A percentile compares a stretch with the other conserved stretches of the same genome.
Conservation (phyloP, 1,140 invertebrate species). For the Hyphantria cunea region DNA sequence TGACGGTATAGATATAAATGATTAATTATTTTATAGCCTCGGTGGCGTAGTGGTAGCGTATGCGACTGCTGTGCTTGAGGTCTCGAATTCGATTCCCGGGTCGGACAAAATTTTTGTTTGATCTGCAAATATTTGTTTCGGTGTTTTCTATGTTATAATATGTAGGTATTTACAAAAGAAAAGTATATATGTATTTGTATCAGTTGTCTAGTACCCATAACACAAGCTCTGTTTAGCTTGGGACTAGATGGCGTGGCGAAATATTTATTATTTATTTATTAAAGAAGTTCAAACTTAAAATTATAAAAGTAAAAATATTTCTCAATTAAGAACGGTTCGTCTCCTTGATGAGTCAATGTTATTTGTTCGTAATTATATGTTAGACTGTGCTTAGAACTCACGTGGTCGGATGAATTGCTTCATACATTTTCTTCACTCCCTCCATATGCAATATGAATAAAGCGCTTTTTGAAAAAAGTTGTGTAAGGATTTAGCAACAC, state of each 20-base stretch:
- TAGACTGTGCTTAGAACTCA: not conserved
- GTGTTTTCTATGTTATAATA: too few relatives aligned
- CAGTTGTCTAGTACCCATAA: too few relatives aligned
- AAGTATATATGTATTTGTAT: too few relatives aligned
- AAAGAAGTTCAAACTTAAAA: not conserved
- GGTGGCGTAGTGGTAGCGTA: too few relatives aligned
- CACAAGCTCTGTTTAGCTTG: not conserved
- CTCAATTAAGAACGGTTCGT: not conserved
- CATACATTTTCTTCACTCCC: not conserved
- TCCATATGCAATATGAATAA: not conserved
- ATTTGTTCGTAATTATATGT: not conserved
- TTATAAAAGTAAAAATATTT: not conserved
- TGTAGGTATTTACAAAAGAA: too few relatives aligned
- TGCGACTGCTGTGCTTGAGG: too few relatives aligned
- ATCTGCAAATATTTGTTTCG: too few relatives aligned
- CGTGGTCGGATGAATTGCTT: not conserved
- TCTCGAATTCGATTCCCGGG: too few relatives aligned
- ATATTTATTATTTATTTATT: not conserved
- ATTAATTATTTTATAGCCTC: too few relatives aligned
- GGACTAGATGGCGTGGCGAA: too few relatives aligned
- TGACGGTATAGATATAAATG: too few relatives aligned
- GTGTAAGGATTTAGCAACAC: not conserved
- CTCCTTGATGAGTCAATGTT: conserved; percentile 1
- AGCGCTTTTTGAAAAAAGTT: not conserved
- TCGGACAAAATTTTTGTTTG: too few relatives aligned